Evolutionary conservation across 2,113 vertebrate species (phyloP), one percentile per base, ranked within the genome.

Genomic region (Carassius gibelio): DNA sequence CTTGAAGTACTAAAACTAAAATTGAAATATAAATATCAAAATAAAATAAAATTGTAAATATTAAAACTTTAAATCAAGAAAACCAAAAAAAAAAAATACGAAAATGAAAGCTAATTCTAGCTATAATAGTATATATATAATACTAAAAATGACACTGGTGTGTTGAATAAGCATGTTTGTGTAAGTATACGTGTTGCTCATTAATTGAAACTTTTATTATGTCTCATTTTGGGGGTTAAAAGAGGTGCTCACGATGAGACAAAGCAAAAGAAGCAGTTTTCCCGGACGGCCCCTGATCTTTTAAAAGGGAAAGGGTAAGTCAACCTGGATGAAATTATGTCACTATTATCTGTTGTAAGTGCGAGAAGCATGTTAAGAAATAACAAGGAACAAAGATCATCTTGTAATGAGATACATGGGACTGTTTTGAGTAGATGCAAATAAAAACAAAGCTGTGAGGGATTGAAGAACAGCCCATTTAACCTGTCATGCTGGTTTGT

Each of bases 261-360:
- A 93, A 96, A 95, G 90, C 96, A 96, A 92, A 97, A 88, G 96
- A 96, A 95, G 94, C 93, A 93, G 81, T 93, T 97, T 94, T 94
- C 95, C 93, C 96, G 93, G 95, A 94, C 96, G 85, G 95, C 96
- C 93, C 96, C 97, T 80, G 94, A 96, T 94, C 96, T 99, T 94
- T 96, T 99, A 90, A 98, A 96, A 93, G 97, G 96, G 86, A 97
- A 95, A 95, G 98, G 97, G 97, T 99, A 96, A 99, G 98, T 97
- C 89, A 85, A 89, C 92, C 87, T 90, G 84, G 76, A 50, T 50
- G n/a, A 52, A 75, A 69, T 69, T 10, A 68, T 19, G n/a, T 52
- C 72, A 75, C 19, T 74, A 45, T 9, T n/a, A 45, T 15, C 72
- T 52, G 23, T 9, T 75, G n/a, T 26, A 30, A 50, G 45, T 3